Base-by-base conservation (phyloP, 2,888 invertebrate species). In the Agrilus biguttatus region DNA sequence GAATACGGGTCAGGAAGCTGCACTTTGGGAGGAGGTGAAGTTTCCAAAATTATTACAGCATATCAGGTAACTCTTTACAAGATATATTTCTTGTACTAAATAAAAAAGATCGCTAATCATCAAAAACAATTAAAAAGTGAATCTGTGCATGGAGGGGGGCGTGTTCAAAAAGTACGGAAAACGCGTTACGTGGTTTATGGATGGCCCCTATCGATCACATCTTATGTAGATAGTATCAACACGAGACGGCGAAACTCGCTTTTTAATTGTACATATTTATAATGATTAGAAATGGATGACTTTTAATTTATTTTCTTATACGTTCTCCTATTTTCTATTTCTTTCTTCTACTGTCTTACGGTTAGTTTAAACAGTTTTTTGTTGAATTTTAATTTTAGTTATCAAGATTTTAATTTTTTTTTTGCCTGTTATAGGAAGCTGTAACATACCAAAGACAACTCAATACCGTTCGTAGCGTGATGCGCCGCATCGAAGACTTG, bases 381-480 rank as follows among this genome's bases (percentile, higher is more conserved):
- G 28, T 35, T 28, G 7, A 12, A 17, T 14, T 35, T 8, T n/a
- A 17, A n/a, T 37, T 33, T 34, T 34, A 23, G 17, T 21, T 46
- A 17, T 17, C 17, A 17, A 17, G 4, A 17, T 34, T 33, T 21
- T 3, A 39, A 33, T 19, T 36, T 34, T 19, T 40, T 19, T 8
- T 37, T 8, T n/a, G n/a, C 5, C 19, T 45, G 40, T 59, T 60
- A 55, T 63, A 84, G 74, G 90, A 91, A 67, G 90, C 91, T 58
- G 77, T 89, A 54, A 82, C 84, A 53, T 75, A 91, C 39, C 93
- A 93, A 65, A 83, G 87, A 50, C 92, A 93, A 65, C 66, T 91
- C 43, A 93, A 92, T 63, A 77, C 87, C 0, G 83, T 91, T 34
- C 74, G 77, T 41, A 80, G 79, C 56, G 81, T 87, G 14, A 74